A percentile compares a stretch with the other conserved stretches of the same genome.
Conservation (phyloP, 2,797 vertebrate species). For the Ambastaia sidthimunki region DNA sequence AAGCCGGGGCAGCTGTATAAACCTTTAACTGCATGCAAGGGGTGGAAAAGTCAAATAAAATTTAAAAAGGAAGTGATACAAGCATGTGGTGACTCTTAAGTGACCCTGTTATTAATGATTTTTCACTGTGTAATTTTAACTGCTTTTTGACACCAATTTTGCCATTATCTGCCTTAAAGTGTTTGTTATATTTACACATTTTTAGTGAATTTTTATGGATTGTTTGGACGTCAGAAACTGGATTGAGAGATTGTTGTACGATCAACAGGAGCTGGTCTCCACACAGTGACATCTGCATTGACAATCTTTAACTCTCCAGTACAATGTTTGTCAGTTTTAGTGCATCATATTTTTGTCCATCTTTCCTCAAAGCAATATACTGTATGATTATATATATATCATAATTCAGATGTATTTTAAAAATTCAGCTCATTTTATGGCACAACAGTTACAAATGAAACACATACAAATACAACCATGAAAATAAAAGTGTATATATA, state of each 20-base stretch:
- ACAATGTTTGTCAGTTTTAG: neutral
- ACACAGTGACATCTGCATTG: neutral
- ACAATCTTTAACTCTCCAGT: neutral
- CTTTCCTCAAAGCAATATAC: neutral
- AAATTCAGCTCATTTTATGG: neutral
- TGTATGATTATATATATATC: neutral
- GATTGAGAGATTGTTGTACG: neutral
- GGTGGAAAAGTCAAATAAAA: constrained; percentile 21
- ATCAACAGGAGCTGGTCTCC: neutral
- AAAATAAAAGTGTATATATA: constrained; percentile 84
- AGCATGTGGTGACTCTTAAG: neutral
- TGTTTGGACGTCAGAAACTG: neutral
- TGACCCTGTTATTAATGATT: too few species aligned
- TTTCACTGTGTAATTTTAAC: neutral
- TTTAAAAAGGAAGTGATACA: neutral
- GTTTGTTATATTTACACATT: too few species aligned
- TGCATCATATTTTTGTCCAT: neutral
- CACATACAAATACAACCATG: constrained; percentile 58
- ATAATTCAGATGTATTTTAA: neutral
- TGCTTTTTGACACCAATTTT: neutral
- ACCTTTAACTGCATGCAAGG: constrained; percentile 49
- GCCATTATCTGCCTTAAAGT: neutral
- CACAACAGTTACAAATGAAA: constrained; percentile 55
- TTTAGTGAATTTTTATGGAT: too few species aligned
- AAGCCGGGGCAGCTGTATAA: constrained; percentile 55